These are phyloP conservation scores for Sander lucioperca DNA, from an alignment of 2,113 vertebrate genomes.

Conservation along the genomic window DNA sequence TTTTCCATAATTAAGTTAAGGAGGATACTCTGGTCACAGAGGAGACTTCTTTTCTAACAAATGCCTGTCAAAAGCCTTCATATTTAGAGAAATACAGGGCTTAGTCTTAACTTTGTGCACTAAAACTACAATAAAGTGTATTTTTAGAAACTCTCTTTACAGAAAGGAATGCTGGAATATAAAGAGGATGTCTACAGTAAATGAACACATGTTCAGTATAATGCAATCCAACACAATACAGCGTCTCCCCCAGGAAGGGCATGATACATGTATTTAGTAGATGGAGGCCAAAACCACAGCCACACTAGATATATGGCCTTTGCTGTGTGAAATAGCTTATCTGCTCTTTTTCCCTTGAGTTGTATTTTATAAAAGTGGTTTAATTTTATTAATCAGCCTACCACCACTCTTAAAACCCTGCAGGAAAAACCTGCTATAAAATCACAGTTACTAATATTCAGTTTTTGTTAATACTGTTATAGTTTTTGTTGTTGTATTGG, in stretches of 20 bases:
- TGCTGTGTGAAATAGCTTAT: background rate
- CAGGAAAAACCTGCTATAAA: conserved; percentile 20
- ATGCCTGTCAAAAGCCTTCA: conserved; percentile 3
- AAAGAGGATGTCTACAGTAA: conserved; percentile 21
- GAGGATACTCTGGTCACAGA: conserved; percentile 1
- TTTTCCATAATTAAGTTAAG: background rate
- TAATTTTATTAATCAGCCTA: background rate
- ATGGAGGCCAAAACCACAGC: background rate
- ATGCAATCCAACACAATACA: conserved; percentile 31
- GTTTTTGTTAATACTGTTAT: conserved; percentile 13
- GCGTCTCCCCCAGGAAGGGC: conserved; percentile 17
- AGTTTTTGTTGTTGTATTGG: conserved; percentile 19
- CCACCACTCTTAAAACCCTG: background rate
- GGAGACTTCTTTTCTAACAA: conserved; percentile 9
- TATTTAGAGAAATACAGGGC: conserved; percentile 1
- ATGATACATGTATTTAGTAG: conserved; percentile 1
- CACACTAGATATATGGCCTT: conserved; percentile 12
- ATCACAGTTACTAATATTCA: conserved; percentile 11
- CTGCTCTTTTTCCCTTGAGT: background rate
- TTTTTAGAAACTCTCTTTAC: background rate
- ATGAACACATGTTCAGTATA: conserved; percentile 6
- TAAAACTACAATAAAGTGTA: conserved; percentile 3
- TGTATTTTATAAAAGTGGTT: background rate
- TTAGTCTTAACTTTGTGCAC: background rate
- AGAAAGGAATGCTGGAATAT: conserved; percentile 19